Percentiles rank a stretch among this genome's conserved stretches.
phyloP scores from a whole-genome alignment of 2,888 invertebrate species.

The Mesorhabditis spiculigera region DNA sequence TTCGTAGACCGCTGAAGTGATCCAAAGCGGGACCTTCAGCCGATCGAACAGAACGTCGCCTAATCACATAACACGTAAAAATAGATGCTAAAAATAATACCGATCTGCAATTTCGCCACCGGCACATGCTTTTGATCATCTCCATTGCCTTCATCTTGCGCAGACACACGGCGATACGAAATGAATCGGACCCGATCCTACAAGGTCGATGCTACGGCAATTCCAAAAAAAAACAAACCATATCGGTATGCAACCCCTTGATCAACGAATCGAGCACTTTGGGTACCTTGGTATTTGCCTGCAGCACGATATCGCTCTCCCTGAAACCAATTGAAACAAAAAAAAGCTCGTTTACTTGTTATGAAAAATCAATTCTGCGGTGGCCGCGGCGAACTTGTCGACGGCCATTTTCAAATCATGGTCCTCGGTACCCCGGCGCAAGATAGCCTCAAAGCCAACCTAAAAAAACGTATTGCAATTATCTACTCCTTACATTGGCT shows the following conservation, averaged over 20 bases:
- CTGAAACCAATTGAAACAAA: not conserved
- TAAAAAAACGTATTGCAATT: not conserved
- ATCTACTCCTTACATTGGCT: not conserved
- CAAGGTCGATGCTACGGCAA: not conserved
- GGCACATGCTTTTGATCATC: slow-evolving; percentile 6
- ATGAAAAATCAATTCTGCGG: not conserved
- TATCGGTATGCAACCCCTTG: not conserved
- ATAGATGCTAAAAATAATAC: not conserved
- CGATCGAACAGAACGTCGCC: not conserved
- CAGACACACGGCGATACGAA: not conserved
- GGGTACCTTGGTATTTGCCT: not conserved
- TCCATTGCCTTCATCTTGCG: slow-evolving; percentile 5
- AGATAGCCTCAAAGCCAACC: not conserved
- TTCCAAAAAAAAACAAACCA: not conserved
- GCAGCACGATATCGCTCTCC: not conserved
- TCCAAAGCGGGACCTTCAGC: not conserved
- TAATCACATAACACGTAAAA: not conserved
- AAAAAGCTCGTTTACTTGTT: not conserved
- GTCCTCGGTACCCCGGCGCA: not conserved
- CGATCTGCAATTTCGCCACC: not conserved
- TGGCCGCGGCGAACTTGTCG: slow-evolving; percentile 2
- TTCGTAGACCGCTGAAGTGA: not conserved
- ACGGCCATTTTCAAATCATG: not conserved
- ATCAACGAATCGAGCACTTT: not conserved
- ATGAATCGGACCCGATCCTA: not conserved